Evolutionary conservation across 1,140 invertebrate species (phyloP).

Genomic region (Antheraea mylitta): DNA sequence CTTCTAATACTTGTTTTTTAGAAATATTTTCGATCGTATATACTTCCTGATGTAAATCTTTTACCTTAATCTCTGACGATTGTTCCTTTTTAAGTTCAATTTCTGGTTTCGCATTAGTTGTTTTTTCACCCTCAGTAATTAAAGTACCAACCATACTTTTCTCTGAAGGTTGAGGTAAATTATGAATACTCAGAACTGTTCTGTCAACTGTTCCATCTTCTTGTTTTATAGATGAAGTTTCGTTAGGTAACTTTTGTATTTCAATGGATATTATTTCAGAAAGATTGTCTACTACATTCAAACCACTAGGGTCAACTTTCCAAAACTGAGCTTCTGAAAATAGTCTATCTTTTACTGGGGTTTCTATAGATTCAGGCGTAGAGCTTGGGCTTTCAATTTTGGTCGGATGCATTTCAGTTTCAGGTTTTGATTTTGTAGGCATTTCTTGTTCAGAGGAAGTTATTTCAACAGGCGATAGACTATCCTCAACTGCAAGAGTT

Average conservation of each 20-base stretch:
- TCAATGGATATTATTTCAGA: conserved; percentile 49
- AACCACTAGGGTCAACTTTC: conserved; percentile 52
- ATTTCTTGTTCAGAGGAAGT: conserved; percentile 34
- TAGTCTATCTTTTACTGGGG: conserved; percentile 65
- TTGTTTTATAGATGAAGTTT: conserved; percentile 1
- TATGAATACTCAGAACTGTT: background rate
- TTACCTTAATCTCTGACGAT: background rate
- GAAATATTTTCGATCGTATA: background rate
- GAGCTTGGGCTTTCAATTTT: conserved; percentile 37
- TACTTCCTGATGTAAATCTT: background rate
- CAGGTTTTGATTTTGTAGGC: background rate
- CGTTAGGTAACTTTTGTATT: conserved; percentile 16
- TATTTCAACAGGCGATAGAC: conserved; percentile 25
- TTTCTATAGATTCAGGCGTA: conserved; percentile 63
- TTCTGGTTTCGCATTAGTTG: conserved; percentile 14
- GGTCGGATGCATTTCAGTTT: conserved; percentile 16
- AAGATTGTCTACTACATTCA: conserved; percentile 38
- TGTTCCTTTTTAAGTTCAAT: conserved; percentile 2
- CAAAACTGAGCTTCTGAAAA: conserved; percentile 70
- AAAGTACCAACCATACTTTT: background rate
- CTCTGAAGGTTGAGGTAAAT: background rate
- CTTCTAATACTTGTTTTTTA: background rate
- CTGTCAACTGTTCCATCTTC: background rate
- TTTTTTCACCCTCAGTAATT: conserved; percentile 19
- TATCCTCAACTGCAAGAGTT: conserved; percentile 20